Percentiles rank a stretch among this genome's conserved stretches.
Evolutionary conservation across 2,113 vertebrate genomes (phyloP).

Genomic region (Picathartes gymnocephalus): DNA sequence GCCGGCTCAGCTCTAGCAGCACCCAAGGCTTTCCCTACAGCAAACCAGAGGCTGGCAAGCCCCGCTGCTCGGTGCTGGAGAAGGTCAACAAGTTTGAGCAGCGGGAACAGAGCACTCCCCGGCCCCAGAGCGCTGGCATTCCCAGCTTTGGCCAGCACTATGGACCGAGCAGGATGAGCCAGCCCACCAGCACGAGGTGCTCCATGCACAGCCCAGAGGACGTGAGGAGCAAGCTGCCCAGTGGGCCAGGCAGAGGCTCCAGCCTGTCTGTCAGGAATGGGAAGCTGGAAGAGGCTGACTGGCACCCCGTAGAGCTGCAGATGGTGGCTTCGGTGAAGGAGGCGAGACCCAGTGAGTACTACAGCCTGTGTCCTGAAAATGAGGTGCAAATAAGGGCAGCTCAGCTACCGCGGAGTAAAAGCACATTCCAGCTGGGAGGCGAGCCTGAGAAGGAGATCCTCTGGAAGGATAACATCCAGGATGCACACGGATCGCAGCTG

Average conservation of each 20-base stretch:
- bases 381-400: constrained; percentile 46
- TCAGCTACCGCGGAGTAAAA: constrained; percentile 80
- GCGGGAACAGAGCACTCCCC: constrained; percentile 73
- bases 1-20: constrained; percentile 58
- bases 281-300: constrained; percentile 29
- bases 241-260: not conserved
- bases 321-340: not conserved
- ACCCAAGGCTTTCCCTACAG: constrained; percentile 23
- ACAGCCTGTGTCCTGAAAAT: constrained; percentile 5
- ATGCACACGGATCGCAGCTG: constrained; percentile 53
- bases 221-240: constrained; percentile 33
- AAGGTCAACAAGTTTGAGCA: constrained; percentile 88
- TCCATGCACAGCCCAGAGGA: constrained; percentile 71
- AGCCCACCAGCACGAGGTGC: not conserved
- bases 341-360: not conserved
- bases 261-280: constrained; percentile 27
- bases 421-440: constrained; percentile 79
- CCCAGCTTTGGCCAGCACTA: constrained; percentile 43
- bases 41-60: constrained; percentile 41
- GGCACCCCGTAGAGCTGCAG: constrained; percentile 16
- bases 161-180: not conserved
- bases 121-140: constrained; percentile 48
- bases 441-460: constrained; percentile 64
- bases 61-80: constrained; percentile 85
- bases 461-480: constrained; percentile 64